phyloP scores from a whole-genome alignment of 2,113 vertebrate species.

The Lasiurus cinereus region DNA sequence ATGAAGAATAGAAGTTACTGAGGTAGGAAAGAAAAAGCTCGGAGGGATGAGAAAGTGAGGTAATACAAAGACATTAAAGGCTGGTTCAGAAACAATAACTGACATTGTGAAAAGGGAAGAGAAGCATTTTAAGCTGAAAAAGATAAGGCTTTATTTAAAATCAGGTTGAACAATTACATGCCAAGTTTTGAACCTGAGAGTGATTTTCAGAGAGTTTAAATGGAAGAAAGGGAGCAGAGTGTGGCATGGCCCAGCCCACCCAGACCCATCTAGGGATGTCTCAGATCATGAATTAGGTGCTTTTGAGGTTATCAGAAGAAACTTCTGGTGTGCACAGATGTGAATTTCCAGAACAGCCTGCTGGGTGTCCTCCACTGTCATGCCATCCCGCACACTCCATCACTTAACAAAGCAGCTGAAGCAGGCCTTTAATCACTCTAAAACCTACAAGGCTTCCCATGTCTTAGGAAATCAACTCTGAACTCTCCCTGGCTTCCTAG shows the following conservation, averaged over 20 bases:
- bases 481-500: not conserved
- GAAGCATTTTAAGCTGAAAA: not conserved
- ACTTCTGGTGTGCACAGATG: not conserved
- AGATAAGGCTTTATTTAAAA: constrained; percentile 14
- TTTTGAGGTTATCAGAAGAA: constrained; percentile 28
- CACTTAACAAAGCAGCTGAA: not conserved
- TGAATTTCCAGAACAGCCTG: constrained; percentile 56
- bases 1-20: not conserved
- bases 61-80: not conserved
- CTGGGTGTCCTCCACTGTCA: not conserved
- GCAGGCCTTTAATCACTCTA: not conserved
- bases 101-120: not conserved
- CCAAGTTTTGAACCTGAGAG: too few species aligned
- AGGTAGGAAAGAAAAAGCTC: constrained; percentile 6
- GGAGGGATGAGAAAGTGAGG: not conserved
- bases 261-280: not conserved
- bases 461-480: not conserved
- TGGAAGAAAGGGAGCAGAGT: constrained; percentile 2
- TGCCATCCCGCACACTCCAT: not conserved
- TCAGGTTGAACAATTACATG: constrained; percentile 1
- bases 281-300: not conserved
- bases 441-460: not conserved
- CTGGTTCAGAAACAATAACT: constrained; percentile 23
- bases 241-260: not conserved
- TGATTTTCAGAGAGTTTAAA: constrained; percentile 41